Evolutionary conservation across 53 echinoderm and acorn worm genomes (phyloP), one percentile per base, ranked within the genome.

Genomic region (Henricia sp.): DNA sequence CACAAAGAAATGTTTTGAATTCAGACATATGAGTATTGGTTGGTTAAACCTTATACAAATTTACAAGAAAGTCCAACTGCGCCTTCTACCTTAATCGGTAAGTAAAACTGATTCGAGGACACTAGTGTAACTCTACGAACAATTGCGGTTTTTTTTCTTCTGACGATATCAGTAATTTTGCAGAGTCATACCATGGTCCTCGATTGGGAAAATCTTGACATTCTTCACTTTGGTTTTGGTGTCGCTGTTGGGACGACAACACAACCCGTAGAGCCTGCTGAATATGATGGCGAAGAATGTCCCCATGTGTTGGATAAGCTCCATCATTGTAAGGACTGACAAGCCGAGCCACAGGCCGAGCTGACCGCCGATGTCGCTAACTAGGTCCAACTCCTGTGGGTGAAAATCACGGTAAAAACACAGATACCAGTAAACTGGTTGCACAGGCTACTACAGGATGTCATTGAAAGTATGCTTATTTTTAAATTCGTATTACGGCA

Each of bases 341-440:
- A 95, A 68, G 11, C 95, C 95, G 12, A 95, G 89, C 95, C 95
- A 95, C 9, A 95, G 87, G 0, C 95, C 95, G 0, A 95, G 86
- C 64, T 92, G 95, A 20, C 95, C 92, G 1, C 92, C 95, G 29
- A 92, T 92, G 84, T 92, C 90, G 27, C 95, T 95, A 16, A 91
- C 17, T 13, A 89, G 70, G 55, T 77, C 78, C 5, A 43, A 2
- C 0, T 37, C n/a, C 92, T 92, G 60, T 29, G 54, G 4, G 38
- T 32, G 43, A 12, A 41, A 9, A 75, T 65, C n/a, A n/a, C n/a
- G n/a, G n/a, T n/a, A n/a, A n/a, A n/a, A n/a, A n/a, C n/a, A n/a
- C n/a, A n/a, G n/a, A n/a, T n/a, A n/a, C n/a, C n/a, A n/a, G n/a
- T n/a, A n/a, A n/a, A n/a, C n/a, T n/a, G n/a, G n/a, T n/a, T n/a